Conservation (phyloP, 2,888 invertebrate genomes). For the Xiphydria camelus region DNA sequence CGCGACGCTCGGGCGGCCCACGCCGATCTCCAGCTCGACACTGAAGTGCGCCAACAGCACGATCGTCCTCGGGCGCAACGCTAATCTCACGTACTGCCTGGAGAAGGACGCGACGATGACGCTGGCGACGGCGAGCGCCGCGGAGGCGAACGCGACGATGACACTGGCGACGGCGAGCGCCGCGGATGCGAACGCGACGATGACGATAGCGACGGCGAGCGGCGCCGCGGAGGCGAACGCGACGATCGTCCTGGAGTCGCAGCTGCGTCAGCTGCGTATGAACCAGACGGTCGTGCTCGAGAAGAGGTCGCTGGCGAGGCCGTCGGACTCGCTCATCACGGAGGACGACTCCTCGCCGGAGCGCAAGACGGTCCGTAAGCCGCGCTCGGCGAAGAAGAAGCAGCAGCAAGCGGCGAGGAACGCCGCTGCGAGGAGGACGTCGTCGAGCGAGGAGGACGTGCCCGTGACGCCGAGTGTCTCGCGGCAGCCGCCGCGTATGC, state of each 20-base stretch:
- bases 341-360: constrained; percentile 53
- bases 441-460: constrained; percentile 30
- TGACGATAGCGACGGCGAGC: constrained; percentile 20
- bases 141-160: background rate
- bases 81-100: too few relatives aligned
- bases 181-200: background rate
- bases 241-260: constrained; percentile 43
- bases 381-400: constrained; percentile 18
- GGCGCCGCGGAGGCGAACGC: too few relatives aligned
- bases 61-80: too few relatives aligned
- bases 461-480: constrained; percentile 39
- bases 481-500: constrained; percentile 22
- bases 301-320: constrained; percentile 36
- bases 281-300: constrained; percentile 44
- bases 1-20: constrained; percentile 47
- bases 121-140: too few relatives aligned
- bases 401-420: too few relatives aligned
- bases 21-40: constrained; percentile 50
- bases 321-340: constrained; percentile 43
- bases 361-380: constrained; percentile 15
- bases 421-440: too few relatives aligned
- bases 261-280: constrained; percentile 13
- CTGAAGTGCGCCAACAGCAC: constrained; percentile 42
- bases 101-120: constrained; percentile 1
- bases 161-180: constrained; percentile 25